Conservation (phyloP, 37 sponge, comb jelly and placozoan species). For the Bolinopsis microptera region DNA sequence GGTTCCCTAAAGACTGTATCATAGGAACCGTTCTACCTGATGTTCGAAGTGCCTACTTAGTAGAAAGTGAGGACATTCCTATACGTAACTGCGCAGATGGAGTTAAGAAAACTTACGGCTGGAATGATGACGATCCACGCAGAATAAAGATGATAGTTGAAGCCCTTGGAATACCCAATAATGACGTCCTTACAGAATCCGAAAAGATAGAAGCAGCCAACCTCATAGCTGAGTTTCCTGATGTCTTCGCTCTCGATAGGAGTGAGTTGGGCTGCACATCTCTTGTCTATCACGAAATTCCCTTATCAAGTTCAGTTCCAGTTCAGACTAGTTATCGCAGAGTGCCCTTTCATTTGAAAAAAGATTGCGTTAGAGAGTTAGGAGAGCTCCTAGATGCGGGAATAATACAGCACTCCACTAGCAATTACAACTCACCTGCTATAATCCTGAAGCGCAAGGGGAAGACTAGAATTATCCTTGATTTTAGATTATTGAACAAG, state of each 20-base stretch:
- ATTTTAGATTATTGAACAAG: conserved; percentile 75
- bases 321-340: conserved; percentile 67
- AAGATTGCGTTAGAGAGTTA: conserved; percentile 68
- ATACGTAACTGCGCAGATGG: not conserved
- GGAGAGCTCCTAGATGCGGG: conserved; percentile 71
- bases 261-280: conserved; percentile 67
- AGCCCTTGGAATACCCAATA: not conserved
- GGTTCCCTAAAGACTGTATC: not conserved
- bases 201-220: not conserved
- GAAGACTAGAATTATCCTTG: conserved; percentile 70
- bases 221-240: not conserved
- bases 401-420: conserved; percentile 71
- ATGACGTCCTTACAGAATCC: not conserved
- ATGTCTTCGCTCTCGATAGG: conserved; percentile 3
- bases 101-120: not conserved
- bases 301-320: conserved; percentile 7
- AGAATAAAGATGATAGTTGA: not conserved
- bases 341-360: conserved; percentile 70
- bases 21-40: not conserved
- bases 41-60: not conserved
- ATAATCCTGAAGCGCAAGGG: conserved; percentile 71
- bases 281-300: conserved; percentile 68
- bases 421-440: conserved; percentile 76
- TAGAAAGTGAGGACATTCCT: not conserved
- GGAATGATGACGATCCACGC: not conserved